Conservation (phyloP, 2,797 vertebrate species). For the Pseudochirops corinnae region DNA sequence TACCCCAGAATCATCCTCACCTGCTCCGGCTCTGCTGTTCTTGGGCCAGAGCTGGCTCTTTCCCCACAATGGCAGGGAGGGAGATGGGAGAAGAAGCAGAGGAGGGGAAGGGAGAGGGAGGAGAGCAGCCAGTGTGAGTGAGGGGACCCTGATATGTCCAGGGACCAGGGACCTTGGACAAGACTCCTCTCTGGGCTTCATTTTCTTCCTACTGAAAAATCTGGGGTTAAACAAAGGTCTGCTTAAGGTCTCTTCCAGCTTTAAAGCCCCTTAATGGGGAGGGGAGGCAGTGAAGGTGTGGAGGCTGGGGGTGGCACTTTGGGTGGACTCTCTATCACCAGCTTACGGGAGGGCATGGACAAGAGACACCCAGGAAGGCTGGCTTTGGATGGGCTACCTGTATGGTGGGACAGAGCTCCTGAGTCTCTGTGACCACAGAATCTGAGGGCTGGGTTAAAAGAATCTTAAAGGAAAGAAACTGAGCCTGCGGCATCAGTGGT, state of each 20-base stretch:
- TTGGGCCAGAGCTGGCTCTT: slow-evolving; percentile 89
- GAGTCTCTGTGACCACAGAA: background rate
- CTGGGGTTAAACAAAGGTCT: background rate
- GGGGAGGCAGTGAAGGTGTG: background rate
- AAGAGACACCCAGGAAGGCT: background rate
- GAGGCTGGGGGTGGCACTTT: background rate
- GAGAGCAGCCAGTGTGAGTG: slow-evolving; percentile 9
- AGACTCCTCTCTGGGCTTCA: background rate
- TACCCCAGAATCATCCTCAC: background rate
- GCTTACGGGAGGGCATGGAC: background rate
- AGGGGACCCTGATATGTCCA: background rate
- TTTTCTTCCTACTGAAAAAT: background rate
- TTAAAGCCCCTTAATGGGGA: background rate
- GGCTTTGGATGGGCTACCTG: background rate
- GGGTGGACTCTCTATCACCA: background rate
- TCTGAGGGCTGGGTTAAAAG: background rate
- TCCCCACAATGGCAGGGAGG: background rate
- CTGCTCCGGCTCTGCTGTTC: slow-evolving; percentile 88
- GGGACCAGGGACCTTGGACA: background rate
- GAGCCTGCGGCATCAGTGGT: background rate
- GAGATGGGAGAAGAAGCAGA: slow-evolving; percentile 86
- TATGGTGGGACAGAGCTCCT: too few relatives aligned
- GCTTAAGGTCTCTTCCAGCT: background rate
- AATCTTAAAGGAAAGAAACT: background rate
- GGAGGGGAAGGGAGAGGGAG: slow-evolving; percentile 83